phyloP scores from a whole-genome alignment of 92 coral and sea anemone species.

The Epizoanthus illoricatus region DNA sequence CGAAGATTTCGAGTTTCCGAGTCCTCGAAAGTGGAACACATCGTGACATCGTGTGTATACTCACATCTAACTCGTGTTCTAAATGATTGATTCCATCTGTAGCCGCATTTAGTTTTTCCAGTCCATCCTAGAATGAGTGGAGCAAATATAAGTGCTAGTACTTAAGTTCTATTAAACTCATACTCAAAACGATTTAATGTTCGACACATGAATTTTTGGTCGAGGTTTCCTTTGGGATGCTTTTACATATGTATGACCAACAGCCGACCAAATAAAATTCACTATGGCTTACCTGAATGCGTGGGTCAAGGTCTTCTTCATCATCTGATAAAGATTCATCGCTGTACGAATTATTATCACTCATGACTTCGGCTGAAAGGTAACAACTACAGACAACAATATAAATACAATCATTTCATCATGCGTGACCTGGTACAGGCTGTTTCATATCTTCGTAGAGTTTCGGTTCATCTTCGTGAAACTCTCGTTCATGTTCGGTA shows the following conservation, averaged over 20 bases:
- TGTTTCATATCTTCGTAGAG: slow-evolving; percentile 12
- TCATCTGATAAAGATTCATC: slow-evolving; percentile 76
- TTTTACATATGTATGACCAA: no score
- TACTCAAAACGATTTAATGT: background rate
- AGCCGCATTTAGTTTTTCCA: slow-evolving; percentile 88
- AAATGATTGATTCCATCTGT: slow-evolving; percentile 92
- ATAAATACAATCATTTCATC: background rate
- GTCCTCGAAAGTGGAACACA: background rate
- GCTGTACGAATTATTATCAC: slow-evolving; percentile 51
- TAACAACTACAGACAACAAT: background rate
- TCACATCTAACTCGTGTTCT: slow-evolving; percentile 94
- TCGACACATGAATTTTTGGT: background rate
- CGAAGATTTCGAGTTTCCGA: background rate
- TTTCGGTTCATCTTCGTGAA: slow-evolving; percentile 15
- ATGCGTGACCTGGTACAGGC: slow-evolving; percentile 3
- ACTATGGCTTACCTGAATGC: slow-evolving; percentile 72
- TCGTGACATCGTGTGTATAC: slow-evolving; percentile 23
- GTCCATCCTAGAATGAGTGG: slow-evolving; percentile 67
- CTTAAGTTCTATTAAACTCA: slow-evolving; percentile 11
- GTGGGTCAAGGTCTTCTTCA: slow-evolving; percentile 90
- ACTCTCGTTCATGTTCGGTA: background rate
- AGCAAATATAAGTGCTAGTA: slow-evolving; percentile 10
- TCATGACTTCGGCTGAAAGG: slow-evolving; percentile 48
- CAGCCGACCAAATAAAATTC: no score
- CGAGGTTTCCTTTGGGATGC: no score